Percentiles rank a stretch among this genome's conserved stretches.
phyloP scores from a whole-genome alignment of 2,888 invertebrate genomes.

The Orthosia gracilis region DNA sequence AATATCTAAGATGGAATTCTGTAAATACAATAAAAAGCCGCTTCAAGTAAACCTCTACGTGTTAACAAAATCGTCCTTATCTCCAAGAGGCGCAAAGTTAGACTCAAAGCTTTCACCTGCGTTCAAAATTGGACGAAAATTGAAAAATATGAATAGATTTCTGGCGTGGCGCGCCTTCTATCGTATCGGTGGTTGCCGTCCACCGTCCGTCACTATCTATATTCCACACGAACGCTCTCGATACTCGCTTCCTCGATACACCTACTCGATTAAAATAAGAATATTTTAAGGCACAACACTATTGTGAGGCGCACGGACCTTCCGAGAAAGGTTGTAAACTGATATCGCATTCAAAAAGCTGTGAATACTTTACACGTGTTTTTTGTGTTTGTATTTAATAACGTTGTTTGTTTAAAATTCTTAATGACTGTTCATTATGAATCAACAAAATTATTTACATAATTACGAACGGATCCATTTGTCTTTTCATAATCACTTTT shows the following conservation, averaged over 20 bases:
- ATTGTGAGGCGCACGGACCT: slow-evolving; percentile 76
- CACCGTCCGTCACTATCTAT: slow-evolving; percentile 88
- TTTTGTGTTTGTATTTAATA: slow-evolving; percentile 46
- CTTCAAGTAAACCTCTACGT: neutral
- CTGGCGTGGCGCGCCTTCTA: slow-evolving; percentile 74
- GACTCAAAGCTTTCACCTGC: slow-evolving; percentile 51
- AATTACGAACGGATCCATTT: slow-evolving; percentile 25
- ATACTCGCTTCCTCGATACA: slow-evolving; percentile 84
- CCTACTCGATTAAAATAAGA: slow-evolving; percentile 89
- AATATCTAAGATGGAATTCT: neutral
- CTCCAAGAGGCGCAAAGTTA: slow-evolving; percentile 31
- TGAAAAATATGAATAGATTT: slow-evolving; percentile 87
- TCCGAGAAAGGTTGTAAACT: slow-evolving; percentile 77
- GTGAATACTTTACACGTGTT: slow-evolving; percentile 67
- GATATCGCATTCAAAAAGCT: slow-evolving; percentile 71
- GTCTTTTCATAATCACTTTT: slow-evolving; percentile 14
- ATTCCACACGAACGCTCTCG: slow-evolving; percentile 88
- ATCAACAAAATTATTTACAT: slow-evolving; percentile 11
- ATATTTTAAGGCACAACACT: slow-evolving; percentile 84
- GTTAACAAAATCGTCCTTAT: slow-evolving; percentile 30
- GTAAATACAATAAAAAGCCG: no score
- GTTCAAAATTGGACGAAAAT: slow-evolving; percentile 76
- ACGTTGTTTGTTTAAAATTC: slow-evolving; percentile 21
- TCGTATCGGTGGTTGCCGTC: slow-evolving; percentile 77
- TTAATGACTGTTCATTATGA: slow-evolving; percentile 9